A percentile compares a stretch with the other conserved stretches of the same genome.
Conservation (phyloP, 2,888 invertebrate species). For the Drosophila multiciliata region DNA sequence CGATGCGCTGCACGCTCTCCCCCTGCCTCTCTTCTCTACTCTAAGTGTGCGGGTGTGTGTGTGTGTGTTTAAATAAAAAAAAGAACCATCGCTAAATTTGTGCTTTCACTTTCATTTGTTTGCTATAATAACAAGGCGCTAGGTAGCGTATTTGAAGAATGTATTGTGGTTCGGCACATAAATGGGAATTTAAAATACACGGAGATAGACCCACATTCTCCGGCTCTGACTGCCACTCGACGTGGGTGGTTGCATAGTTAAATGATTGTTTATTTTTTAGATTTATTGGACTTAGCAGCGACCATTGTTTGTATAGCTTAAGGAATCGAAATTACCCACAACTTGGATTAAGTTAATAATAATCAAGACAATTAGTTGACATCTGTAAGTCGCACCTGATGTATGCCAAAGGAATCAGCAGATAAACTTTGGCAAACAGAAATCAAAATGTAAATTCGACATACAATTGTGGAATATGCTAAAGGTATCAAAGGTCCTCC, state of each 20-base stretch:
- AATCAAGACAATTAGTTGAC: neutral
- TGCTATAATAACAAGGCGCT: slow-evolving; percentile 74
- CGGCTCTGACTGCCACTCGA: neutral
- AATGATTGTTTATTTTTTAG: slow-evolving; percentile 46
- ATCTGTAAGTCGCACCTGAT: neutral
- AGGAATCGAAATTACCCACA: neutral
- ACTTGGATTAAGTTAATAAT: neutral
- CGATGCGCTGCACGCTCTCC: slow-evolving; percentile 52
- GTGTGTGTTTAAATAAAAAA: slow-evolving; percentile 45
- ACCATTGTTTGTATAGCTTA: neutral
- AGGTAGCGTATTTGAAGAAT: slow-evolving; percentile 74
- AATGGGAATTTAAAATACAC: slow-evolving; percentile 64
- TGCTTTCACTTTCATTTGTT: slow-evolving; percentile 81
- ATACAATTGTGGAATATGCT: neutral
- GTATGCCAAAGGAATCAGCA: neutral
- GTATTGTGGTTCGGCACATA: slow-evolving; percentile 65
- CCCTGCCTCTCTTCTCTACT: slow-evolving; percentile 17
- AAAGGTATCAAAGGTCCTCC: too few species aligned
- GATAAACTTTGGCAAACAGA: neutral
- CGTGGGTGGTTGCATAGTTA: slow-evolving; percentile 29
- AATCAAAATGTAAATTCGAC: neutral
- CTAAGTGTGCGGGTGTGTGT: slow-evolving; percentile 22
- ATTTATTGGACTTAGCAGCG: slow-evolving; percentile 38
- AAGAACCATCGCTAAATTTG: slow-evolving; percentile 73
- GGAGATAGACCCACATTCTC: slow-evolving; percentile 13